Evolutionary conservation across 2,113 vertebrate species (phyloP), one percentile per base, ranked within the genome.

Genomic region (Takifugu flavidus): DNA sequence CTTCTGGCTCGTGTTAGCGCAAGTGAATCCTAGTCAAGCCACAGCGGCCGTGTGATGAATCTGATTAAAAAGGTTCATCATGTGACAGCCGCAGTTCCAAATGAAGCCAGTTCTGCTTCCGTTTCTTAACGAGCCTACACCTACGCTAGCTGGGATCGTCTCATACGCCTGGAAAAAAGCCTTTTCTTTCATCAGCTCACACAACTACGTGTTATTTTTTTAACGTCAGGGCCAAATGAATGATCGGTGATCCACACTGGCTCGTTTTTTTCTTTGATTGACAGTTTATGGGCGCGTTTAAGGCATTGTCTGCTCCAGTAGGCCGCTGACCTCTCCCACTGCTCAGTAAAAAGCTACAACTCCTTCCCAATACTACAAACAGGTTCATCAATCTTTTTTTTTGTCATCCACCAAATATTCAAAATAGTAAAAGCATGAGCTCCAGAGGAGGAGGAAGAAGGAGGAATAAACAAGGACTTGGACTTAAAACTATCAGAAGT

Each of bases 341-440:
- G 20, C 20, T 20, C 81, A 85, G 57, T 59, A 76, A 63, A 63
- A 77, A 65, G 59, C 20, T 20, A 20, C 29, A 74, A 65, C 62
- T 68, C 86, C 89, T 77, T 75, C 79, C 75, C 88, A 87, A 91
- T 82, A 79, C 74, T 64, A 75, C 28, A 86, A 81, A 83, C 90
- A 90, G 89, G 76, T 81, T 74, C 74, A 79, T 43, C 55, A 73
- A 80, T 49, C 74, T 39, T 39, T 39, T 39, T 39, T 39, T 39
- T 39, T 39, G 34, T 39, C 71, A 82, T 89, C 65, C 70, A 59
- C 49, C 25, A 73, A 53, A 63, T 50, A 83, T 81, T 75, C 67
- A 84, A 70, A 74, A 64, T 46, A 70, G 58, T 56, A 49, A 86
- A 80, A 56, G 20, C 20, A 20, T 20, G 20, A 20, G 20, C 29